phyloP scores from a whole-genome alignment of 2,888 invertebrate species.

The Sminthurides aquaticus region DNA sequence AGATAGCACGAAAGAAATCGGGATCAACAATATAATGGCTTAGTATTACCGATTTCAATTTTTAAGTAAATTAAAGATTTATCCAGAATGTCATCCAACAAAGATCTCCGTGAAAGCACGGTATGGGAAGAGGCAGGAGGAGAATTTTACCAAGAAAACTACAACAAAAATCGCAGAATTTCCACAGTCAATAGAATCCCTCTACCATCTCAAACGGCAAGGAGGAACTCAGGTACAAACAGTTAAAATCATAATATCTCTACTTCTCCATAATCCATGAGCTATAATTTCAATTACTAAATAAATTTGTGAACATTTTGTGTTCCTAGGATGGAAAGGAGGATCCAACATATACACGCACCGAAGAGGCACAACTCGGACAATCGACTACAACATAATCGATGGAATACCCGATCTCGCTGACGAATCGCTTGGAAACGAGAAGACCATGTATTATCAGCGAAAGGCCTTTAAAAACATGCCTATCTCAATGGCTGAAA shows the following conservation, averaged over 20 bases:
- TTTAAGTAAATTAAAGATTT: no score
- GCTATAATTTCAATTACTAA: background rate
- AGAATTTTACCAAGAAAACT: slow-evolving; percentile 78
- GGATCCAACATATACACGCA: slow-evolving; percentile 17
- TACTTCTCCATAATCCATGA: background rate
- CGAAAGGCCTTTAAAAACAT: slow-evolving; percentile 77
- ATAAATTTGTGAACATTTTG: no score
- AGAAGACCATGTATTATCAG: slow-evolving; percentile 75
- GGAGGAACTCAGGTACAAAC: slow-evolving; percentile 26
- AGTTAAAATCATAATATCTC: background rate
- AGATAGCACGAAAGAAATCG: no score
- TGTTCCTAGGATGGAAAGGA: slow-evolving; percentile 16
- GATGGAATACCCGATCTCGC: slow-evolving; percentile 64
- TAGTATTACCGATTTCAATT: no score
- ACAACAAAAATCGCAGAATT: slow-evolving; percentile 51
- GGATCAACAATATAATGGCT: no score
- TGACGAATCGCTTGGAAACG: slow-evolving; percentile 65
- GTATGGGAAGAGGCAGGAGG: slow-evolving; percentile 79
- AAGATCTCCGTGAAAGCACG: slow-evolving; percentile 14
- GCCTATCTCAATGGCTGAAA: slow-evolving; percentile 75
- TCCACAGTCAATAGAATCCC: slow-evolving; percentile 25
- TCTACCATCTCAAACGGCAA: slow-evolving; percentile 36
- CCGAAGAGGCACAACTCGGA: slow-evolving; percentile 11
- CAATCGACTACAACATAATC: slow-evolving; percentile 11
- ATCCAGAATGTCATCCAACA: slow-evolving; percentile 50